Evolutionary conservation across 2,888 invertebrate species (phyloP).

Genomic region (Plebejus anna): DNA sequence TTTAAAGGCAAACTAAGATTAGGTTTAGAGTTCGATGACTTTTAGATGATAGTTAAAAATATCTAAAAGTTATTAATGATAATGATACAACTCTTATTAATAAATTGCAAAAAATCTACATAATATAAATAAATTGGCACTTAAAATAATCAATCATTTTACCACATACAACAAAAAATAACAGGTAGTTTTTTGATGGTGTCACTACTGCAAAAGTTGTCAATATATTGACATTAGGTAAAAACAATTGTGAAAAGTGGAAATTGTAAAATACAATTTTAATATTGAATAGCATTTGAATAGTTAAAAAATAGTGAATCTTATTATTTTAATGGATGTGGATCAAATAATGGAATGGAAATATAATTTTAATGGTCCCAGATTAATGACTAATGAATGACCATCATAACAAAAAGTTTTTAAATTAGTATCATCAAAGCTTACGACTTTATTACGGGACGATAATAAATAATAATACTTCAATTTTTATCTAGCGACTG

Average conservation of each 20-base stretch:
- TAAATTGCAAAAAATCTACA: background rate
- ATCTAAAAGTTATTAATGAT: background rate
- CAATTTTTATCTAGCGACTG: conserved; percentile 14
- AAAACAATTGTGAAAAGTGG: background rate
- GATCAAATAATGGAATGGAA: too few relatives aligned
- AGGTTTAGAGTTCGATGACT: background rate
- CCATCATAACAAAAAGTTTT: background rate
- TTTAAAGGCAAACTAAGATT: background rate
- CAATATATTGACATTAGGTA: background rate
- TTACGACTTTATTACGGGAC: background rate
- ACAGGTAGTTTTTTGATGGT: background rate
- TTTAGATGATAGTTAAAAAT: background rate
- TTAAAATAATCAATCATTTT: conserved; percentile 4
- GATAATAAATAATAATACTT: background rate
- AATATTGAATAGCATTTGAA: too few relatives aligned
- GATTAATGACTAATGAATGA: background rate
- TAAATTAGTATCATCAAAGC: background rate
- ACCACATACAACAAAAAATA: background rate
- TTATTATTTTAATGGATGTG: too few relatives aligned
- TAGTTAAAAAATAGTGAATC: too few relatives aligned
- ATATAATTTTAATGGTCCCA: background rate
- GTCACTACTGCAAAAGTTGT: background rate
- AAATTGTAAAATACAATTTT: too few relatives aligned
- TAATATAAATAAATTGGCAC: conserved; percentile 2
- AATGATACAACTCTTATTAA: conserved; percentile 6